phyloP scores from a whole-genome alignment of 2,113 vertebrate species.

The Anoplopoma fimbria region DNA sequence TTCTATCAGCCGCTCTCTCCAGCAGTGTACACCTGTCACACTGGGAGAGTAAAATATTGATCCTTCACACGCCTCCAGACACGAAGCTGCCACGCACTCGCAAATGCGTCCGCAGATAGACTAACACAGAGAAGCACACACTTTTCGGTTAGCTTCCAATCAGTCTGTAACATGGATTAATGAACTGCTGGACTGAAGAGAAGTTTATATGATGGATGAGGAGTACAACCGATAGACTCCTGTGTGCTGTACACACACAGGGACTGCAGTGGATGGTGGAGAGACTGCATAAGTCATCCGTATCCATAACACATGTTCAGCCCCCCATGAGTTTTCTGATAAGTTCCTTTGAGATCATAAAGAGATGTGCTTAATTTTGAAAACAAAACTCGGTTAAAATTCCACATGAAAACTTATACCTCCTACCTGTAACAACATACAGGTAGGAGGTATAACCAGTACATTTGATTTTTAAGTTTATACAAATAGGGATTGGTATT shows the following conservation, averaged over 20 bases:
- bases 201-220: conserved; percentile 41
- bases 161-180: conserved; percentile 71
- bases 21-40: conserved; percentile 71
- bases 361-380: not conserved
- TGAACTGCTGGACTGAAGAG: conserved; percentile 56
- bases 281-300: conserved; percentile 5
- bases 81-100: conserved; percentile 37
- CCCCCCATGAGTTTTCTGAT: not conserved
- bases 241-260: not conserved
- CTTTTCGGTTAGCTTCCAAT: conserved; percentile 66
- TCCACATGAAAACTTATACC: not conserved
- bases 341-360: not conserved
- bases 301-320: conserved; percentile 13
- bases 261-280: conserved; percentile 5
- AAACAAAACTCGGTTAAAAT: not conserved
- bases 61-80: conserved; percentile 58
- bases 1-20: conserved; percentile 64
- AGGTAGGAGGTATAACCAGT: not conserved
- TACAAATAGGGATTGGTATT: not conserved
- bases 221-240: not conserved
- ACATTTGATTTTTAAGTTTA: not conserved
- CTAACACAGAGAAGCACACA: conserved; percentile 23
- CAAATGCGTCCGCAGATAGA: conserved; percentile 42
- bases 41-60: conserved; percentile 73
- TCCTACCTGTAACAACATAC: too few species aligned